Evolutionary conservation across 2,113 vertebrate genomes (phyloP), one percentile per base, ranked within the genome.

Genomic region (Diglossa brunneiventris): DNA sequence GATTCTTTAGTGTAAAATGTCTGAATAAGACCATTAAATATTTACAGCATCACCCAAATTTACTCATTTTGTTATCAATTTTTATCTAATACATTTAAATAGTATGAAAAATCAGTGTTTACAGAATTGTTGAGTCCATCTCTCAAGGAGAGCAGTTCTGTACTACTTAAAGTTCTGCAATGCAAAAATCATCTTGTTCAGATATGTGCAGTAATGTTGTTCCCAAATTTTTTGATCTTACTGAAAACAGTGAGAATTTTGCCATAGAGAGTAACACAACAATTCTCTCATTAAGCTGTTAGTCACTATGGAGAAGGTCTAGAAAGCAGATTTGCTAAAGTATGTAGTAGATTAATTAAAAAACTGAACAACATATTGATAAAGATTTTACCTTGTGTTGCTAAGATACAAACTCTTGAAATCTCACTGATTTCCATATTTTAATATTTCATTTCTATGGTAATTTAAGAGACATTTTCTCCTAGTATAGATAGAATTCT

Each of bases 321-420:
- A 64, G 28, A 78, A 91, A 73, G 30, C 31, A 91, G 27, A 50
- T 56, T 64, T 39, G 33, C n/a, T 82, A 2, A 78, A 78, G 11
- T 9, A 4, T 59, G 31, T 16, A 49, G 66, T 22, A 64, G 24
- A 56, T 20, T 2, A 74, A 62, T 44, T 76, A 0, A 74, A 81
- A 83, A 74, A 27, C 1, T 15, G 19, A 87, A 44, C 10, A 87
- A 49, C 27, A n/a, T 61, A 44, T 68, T 24, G 17, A 22, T 63
- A 23, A 81, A 56, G 31, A 47, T 83, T 87, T 91, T 68, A 26
- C 30, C n/a, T 82, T 23, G 8, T 61, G 41, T 87, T 93, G 75
- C 89, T 92, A 89, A 92, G 87, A 91, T n/a, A 82, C 55, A 74
- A 86, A 69, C 64, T 18, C 47, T 64, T 63, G 44, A 92, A 81